Base-by-base conservation (phyloP, 2,888 invertebrate genomes). In the Acholoe squamosa region DNA sequence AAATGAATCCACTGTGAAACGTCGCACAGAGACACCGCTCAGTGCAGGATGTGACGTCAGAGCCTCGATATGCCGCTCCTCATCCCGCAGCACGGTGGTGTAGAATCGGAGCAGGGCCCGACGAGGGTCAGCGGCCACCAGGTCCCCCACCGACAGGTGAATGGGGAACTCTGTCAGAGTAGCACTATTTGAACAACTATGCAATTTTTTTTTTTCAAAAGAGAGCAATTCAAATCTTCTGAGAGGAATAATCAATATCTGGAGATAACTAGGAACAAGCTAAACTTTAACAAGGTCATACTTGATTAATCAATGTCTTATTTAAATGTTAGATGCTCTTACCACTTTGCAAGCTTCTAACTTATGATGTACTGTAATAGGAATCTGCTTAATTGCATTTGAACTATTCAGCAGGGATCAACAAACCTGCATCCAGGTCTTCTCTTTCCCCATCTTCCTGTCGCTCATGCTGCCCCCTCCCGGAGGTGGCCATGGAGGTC, bases 11-110 rank as follows among this genome's bases (percentile, higher is more conserved):
- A 86, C 28, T 28, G 86, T 91, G 43, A 92, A 89, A 16, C 89
- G 89, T 43, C 84, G 86, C 5, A 92, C 91, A 25, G 52, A 80
- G 28, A 92, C 71, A 19, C 91, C 92, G 22, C 80, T 56, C 61
- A 92, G 84, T 34, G 90, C 88, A 67, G 92, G 67, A 22, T 90
- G 86, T 25, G 89, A 86, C 86, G 92, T 92, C n/a, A 94, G 80
- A n/a, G 91, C 90, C 33, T 89, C 91, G 77, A 93, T 92, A 84
- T 93, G 93, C 51, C 92, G 67, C 54, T 92, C 91, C 56, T 92
- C 90, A 51, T 93, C 92, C 0, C 91, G 90, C 28, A 92, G 84
- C n/a, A 93, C 92, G 25, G 91, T 90, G 31, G 92, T 92, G 56
- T 93, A 93, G 80, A 93, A 93, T 0, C 90, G 90, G 61, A 92